phyloP scores from a whole-genome alignment of 2,888 invertebrate species.

The Lamellibrachia satsuma region DNA sequence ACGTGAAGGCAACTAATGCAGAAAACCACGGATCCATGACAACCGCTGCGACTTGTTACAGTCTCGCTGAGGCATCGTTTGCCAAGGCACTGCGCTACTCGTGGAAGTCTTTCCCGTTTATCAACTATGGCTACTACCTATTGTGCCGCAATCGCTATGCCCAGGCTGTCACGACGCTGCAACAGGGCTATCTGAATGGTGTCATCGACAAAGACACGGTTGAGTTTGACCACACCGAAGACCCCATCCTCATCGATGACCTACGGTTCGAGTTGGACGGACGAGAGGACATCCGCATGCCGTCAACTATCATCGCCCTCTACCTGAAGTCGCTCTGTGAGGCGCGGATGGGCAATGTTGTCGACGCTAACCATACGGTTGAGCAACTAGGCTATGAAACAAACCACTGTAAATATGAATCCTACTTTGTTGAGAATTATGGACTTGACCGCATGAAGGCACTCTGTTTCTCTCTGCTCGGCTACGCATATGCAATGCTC shows the following conservation, averaged over 20 bases:
- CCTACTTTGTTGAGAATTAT: slow-evolving; percentile 35
- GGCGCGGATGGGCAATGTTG: slow-evolving; percentile 29
- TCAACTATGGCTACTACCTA: slow-evolving; percentile 40
- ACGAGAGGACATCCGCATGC: slow-evolving; percentile 37
- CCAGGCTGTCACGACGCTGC: slow-evolving; percentile 30
- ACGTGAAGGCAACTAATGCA: slow-evolving; percentile 35
- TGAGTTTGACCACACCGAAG: slow-evolving; percentile 42
- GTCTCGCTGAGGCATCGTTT: slow-evolving; percentile 34
- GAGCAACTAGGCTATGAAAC: slow-evolving; percentile 34
- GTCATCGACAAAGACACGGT: slow-evolving; percentile 41
- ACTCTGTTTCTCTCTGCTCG: slow-evolving; percentile 33
- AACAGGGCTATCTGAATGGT: slow-evolving; percentile 41
- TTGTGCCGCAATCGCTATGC: slow-evolving; percentile 31
- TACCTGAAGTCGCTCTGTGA: slow-evolving; percentile 37
- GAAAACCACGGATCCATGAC: slow-evolving; percentile 28
- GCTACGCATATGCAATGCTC: slow-evolving; percentile 32
- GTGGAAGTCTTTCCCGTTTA: slow-evolving; percentile 42
- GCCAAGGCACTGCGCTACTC: slow-evolving; percentile 38
- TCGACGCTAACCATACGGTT: slow-evolving; percentile 31
- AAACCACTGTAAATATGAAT: slow-evolving; percentile 29
- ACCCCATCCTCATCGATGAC: slow-evolving; percentile 38
- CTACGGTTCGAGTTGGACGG: slow-evolving; percentile 34
- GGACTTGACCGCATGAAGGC: slow-evolving; percentile 39
- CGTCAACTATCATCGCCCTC: slow-evolving; percentile 35
- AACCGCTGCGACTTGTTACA: slow-evolving; percentile 28